A percentile compares a stretch with the other conserved stretches of the same genome.
These are phyloP conservation scores for Leucosticte australis DNA, from an alignment of 2,113 vertebrate genomes.

Conservation along the genomic window DNA sequence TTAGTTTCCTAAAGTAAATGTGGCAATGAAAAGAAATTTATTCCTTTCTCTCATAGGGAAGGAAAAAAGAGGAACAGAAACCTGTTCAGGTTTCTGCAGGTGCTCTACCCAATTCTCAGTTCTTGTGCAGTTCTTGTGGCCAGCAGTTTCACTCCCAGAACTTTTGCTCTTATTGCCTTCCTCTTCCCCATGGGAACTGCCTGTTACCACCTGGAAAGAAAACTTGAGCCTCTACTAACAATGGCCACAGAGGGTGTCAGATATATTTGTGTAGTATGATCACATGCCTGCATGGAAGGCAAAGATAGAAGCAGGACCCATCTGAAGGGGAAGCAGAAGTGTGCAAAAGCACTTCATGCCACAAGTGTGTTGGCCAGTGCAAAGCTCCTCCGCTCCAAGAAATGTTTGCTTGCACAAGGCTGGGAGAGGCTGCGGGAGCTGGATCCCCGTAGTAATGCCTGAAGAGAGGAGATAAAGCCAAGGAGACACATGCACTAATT, in stretches of 20 bases:
- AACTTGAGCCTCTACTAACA: neutral
- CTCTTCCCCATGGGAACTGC: neutral
- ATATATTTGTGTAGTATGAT: neutral
- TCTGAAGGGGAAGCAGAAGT: neutral
- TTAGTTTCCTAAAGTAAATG: neutral
- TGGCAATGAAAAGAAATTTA: neutral
- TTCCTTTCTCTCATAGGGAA: neutral
- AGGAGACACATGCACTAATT: neutral
- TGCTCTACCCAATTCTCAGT: neutral
- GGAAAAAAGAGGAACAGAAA: neutral
- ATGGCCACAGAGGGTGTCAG: neutral
- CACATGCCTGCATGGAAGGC: neutral
- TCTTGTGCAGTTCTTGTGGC: neutral
- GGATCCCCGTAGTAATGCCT: neutral
- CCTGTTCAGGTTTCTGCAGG: neutral
- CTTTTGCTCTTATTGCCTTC: neutral
- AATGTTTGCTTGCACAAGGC: neutral
- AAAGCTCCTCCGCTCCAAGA: neutral
- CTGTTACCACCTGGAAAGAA: neutral
- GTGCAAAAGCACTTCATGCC: accelerated
- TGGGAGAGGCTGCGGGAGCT: neutral
- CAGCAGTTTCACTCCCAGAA: neutral
- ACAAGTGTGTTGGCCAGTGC: neutral
- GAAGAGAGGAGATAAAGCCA: neutral
- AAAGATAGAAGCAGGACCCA: neutral